These are phyloP conservation scores for Tyrophagus putrescentiae DNA, from an alignment of 1,140 invertebrate species.

Conservation along the genomic window DNA sequence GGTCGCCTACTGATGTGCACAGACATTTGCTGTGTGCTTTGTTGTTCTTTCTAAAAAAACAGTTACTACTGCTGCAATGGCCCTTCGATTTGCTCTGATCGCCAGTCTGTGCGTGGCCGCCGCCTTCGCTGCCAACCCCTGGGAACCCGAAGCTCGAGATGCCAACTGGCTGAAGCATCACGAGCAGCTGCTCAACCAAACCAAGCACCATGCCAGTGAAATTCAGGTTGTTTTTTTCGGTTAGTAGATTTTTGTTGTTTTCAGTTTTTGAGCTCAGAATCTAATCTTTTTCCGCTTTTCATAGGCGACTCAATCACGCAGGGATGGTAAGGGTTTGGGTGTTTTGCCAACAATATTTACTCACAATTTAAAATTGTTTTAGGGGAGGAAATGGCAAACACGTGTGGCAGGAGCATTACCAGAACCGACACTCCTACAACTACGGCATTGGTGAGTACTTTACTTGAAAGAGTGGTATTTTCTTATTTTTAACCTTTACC, in stretches of 20 bases:
- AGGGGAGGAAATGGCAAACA: conserved; percentile 4
- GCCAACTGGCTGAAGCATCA: conserved; percentile 1
- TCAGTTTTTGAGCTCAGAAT: no score
- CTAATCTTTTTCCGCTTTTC: no score
- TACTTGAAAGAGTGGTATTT: no score
- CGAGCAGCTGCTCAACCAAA: not conserved
- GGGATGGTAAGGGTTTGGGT: not conserved
- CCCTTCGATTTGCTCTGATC: no score
- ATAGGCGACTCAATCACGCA: conserved; percentile 10
- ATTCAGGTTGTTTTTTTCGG: not conserved
- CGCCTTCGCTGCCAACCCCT: not conserved
- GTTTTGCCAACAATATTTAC: no score
- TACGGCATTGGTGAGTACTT: conserved; percentile 10
- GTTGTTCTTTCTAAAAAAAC: no score
- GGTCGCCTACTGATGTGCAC: no score
- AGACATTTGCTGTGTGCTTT: no score
- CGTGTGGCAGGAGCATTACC: conserved; percentile 1
- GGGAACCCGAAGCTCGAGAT: conserved; percentile 4
- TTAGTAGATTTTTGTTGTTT: no score
- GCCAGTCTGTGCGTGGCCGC: not conserved
- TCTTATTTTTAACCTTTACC: no score
- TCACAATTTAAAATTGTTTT: no score
- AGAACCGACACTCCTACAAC: not conserved
- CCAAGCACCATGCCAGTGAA: not conserved
- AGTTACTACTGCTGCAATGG: no score